These are phyloP conservation scores for Acleris cristana DNA, from an alignment of 2,888 invertebrate species.

Conservation along the genomic window DNA sequence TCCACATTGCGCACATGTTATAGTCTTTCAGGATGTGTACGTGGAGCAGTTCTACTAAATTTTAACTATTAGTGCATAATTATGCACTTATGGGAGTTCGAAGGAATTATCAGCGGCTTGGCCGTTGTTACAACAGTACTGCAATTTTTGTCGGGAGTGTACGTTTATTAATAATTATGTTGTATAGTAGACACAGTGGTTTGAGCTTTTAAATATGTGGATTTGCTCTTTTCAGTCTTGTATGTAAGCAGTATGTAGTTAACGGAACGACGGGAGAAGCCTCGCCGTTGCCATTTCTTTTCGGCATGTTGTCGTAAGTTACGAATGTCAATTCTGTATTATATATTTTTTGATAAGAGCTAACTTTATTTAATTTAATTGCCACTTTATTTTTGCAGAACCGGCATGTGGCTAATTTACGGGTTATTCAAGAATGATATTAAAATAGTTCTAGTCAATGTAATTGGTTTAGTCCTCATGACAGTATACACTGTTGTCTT, in stretches of 20 bases:
- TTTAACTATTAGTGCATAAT: constrained; percentile 4
- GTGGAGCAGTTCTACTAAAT: constrained; percentile 6
- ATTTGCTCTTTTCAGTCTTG: constrained; percentile 83
- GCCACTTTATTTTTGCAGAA: constrained; percentile 77
- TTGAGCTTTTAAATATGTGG: constrained; percentile 25
- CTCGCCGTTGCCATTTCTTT: constrained; percentile 90
- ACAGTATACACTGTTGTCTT: constrained; percentile 88
- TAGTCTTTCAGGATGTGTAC: constrained; percentile 8
- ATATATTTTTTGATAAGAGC: background rate
- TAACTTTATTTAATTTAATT: constrained; percentile 14
- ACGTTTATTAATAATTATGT: constrained; percentile 67
- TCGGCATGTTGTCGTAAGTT: constrained; percentile 89
- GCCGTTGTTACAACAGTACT: constrained; percentile 91
- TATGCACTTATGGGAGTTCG: constrained; percentile 55
- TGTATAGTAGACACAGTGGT: constrained; percentile 8
- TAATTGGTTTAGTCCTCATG: constrained; percentile 89
- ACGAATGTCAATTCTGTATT: constrained; percentile 9
- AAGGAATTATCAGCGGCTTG: constrained; percentile 59
- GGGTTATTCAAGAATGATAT: constrained; percentile 89
- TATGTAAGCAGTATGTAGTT: constrained; percentile 89
- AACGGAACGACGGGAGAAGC: constrained; percentile 91
- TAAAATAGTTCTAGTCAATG: constrained; percentile 89
- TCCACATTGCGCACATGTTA: background rate
- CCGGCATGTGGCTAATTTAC: constrained; percentile 91
- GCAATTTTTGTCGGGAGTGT: constrained; percentile 94